Base-by-base conservation (phyloP, 2,797 vertebrate genomes). In the Gallirallus australis region DNA sequence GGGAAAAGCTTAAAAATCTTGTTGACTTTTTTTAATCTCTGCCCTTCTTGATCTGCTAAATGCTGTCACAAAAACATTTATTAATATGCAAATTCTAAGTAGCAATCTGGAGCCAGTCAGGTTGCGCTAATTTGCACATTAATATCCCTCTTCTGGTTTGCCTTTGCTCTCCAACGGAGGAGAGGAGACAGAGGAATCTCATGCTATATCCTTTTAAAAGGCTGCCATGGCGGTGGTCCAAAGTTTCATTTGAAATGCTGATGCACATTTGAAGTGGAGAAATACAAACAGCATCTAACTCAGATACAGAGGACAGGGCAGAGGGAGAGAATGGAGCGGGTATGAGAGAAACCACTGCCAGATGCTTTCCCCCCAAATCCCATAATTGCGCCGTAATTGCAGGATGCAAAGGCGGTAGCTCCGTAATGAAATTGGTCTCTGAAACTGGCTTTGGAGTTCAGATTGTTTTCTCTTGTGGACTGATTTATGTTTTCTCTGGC, bases 11-110 rank as follows among this genome's bases (percentile, higher is more conserved):
- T 86, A 93, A 97, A 96, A 94, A 94, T 96, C 94, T 94, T 97
- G 90, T 97, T 96, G 97, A 96, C 97, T 95, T 94, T 89, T 97
- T 97, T 96, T 87, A 95, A 97, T 97, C 96, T 96, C 96, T 98
- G 96, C 97, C 97, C 98, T 97, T 97, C 96, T 96, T 97, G 97
- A 98, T 98, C 98, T 97, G 96, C 96, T 98, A 98, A 98, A 98
- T 91, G 97, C 97, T 98, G 97, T 97, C 97, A 97, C 97, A 98
- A 98, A 98, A 98, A 97, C 97, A 98, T 98, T 98, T 98, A 98
- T 98, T 98, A 98, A 98, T 98, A 98, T 98, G 98, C 98, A 98
- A 98, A 98, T 98, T 97, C 96, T 97, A 98, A 97, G 97, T 97
- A 97, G 98, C 98, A 98, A 98, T 98, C 98, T 98, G 98, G 98